Percentiles rank a stretch among this genome's conserved stretches.
phyloP scores from a whole-genome alignment of 2,888 invertebrate species.

The Amitus sp. region DNA sequence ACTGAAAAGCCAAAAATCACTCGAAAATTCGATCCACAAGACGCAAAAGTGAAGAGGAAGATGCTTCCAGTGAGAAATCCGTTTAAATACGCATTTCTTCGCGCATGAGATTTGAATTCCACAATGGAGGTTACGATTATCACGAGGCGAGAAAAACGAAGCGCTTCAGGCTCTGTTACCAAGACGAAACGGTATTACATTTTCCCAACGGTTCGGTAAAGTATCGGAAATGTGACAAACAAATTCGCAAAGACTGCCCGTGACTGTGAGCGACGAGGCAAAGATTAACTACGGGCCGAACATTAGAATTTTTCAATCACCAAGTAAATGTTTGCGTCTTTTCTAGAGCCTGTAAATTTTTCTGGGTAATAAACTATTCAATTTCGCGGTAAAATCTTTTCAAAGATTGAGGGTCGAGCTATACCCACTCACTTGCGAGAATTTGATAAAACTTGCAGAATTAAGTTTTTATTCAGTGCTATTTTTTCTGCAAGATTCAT shows the following conservation, averaged over 20 bases:
- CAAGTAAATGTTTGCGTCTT: neutral
- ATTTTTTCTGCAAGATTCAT: too few species aligned
- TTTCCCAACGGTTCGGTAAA: neutral
- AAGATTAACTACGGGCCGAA: neutral
- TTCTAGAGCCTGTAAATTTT: too few species aligned
- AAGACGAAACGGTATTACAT: too few species aligned
- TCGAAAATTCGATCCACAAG: too few species aligned
- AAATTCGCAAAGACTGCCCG: constrained; percentile 1
- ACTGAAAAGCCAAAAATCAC: too few species aligned
- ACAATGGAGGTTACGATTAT: constrained; percentile 8
- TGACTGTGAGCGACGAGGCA: too few species aligned
- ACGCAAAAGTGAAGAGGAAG: neutral
- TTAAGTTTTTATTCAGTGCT: too few species aligned
- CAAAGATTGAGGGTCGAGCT: too few species aligned
- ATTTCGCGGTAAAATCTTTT: too few species aligned
- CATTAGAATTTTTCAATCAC: constrained; percentile 7
- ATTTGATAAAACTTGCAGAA: too few species aligned
- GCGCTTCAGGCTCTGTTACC: neutral
- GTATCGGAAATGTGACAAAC: constrained; percentile 6
- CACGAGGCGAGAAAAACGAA: constrained; percentile 2
- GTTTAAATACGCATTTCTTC: neutral
- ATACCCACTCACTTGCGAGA: too few species aligned
- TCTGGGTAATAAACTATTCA: too few species aligned
- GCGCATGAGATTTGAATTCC: constrained; percentile 3
- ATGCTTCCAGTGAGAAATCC: constrained; percentile 5